A percentile compares a stretch with the other conserved stretches of the same genome.
phyloP scores from a whole-genome alignment of 2,888 invertebrate species.

The Adela reaumurella region DNA sequence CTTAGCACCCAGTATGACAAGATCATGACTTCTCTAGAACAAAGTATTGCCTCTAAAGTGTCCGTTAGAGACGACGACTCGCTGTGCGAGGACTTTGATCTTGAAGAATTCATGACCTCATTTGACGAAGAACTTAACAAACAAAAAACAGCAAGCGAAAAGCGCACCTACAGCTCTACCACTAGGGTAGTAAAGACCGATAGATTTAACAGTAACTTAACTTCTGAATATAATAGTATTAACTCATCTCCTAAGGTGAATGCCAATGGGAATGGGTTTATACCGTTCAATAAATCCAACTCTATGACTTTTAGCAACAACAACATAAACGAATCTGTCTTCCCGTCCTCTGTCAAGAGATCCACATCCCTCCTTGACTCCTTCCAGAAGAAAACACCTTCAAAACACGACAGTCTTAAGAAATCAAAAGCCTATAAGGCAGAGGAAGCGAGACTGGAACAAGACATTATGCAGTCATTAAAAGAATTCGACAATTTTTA shows the following conservation, averaged over 20 bases:
- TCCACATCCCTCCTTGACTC: constrained; percentile 56
- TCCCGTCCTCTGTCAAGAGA: constrained; percentile 52
- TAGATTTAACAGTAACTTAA: constrained; percentile 28
- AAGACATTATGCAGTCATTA: constrained; percentile 48
- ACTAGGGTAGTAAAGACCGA: constrained; percentile 43
- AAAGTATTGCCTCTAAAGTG: constrained; percentile 43
- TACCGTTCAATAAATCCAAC: constrained; percentile 49
- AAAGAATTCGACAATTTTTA: constrained; percentile 50
- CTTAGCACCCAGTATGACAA: constrained; percentile 49
- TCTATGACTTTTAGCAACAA: constrained; percentile 58
- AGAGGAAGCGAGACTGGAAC: constrained; percentile 33
- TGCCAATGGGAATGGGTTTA: constrained; percentile 26
- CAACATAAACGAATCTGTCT: constrained; percentile 44
- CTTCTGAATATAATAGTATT: constrained; percentile 30
- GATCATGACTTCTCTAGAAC: constrained; percentile 50
- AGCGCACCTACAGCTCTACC: constrained; percentile 46
- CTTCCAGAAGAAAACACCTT: constrained; percentile 33
- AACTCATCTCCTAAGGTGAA: constrained; percentile 34
- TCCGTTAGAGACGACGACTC: constrained; percentile 48
- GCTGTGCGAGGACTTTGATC: constrained; percentile 59
- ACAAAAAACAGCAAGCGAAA: constrained; percentile 32
- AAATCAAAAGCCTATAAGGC: constrained; percentile 33
- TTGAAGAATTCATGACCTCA: constrained; percentile 65
- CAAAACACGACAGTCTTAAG: constrained; percentile 31
- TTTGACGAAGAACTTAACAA: constrained; percentile 61